Percentiles rank a stretch among this genome's conserved stretches.
Conservation (phyloP, 2,113 vertebrate species). For the Pseudopipra pipra region DNA sequence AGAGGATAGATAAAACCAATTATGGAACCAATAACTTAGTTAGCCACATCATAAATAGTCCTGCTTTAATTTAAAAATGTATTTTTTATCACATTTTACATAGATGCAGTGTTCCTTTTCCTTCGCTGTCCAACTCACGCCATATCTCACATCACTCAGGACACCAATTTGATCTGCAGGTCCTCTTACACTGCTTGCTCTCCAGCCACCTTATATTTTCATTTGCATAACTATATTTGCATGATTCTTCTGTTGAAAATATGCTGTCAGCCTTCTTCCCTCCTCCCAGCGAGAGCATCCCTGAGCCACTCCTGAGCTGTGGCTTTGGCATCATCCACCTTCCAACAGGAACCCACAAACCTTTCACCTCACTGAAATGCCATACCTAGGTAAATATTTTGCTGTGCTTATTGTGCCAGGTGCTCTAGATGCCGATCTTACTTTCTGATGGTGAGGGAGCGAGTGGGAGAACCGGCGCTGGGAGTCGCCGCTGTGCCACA, state of each 20-base stretch:
- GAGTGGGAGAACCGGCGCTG: accelerated
- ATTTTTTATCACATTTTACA: neutral
- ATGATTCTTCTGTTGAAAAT: neutral
- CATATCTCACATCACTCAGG: neutral
- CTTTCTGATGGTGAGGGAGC: neutral
- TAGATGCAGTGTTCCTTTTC: neutral
- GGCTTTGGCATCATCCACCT: neutral
- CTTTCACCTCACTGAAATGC: neutral
- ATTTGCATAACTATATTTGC: neutral
- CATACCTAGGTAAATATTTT: neutral
- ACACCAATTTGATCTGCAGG: neutral
- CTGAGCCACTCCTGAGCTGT: neutral
- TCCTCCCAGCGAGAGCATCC: neutral
- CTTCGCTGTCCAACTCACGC: neutral
- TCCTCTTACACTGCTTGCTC: neutral
- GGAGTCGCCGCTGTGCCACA: accelerated
- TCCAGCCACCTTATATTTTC: neutral
- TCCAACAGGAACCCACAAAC: neutral
- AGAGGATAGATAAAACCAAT: neutral
- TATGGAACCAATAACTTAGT: neutral
- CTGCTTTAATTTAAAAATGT: neutral
- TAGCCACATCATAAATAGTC: neutral
- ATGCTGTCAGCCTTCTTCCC: neutral
- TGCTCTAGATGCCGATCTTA: accelerated
- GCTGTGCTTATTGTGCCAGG: accelerated